A percentile compares a stretch with the other conserved stretches of the same genome.
phyloP scores from a whole-genome alignment of 2,113 vertebrate genomes.

The Butorides virescens region DNA sequence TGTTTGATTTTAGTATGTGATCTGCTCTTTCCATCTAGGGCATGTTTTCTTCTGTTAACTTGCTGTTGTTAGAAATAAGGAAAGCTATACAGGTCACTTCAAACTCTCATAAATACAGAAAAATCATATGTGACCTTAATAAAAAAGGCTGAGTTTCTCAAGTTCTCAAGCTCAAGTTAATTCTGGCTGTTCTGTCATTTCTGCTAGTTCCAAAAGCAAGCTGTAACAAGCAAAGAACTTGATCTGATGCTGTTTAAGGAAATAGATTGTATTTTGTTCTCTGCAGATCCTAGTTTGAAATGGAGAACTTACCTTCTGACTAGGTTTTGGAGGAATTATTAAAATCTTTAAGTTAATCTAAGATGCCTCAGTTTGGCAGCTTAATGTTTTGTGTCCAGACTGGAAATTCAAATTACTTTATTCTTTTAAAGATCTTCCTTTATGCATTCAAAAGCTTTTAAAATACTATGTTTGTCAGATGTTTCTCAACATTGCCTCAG shows the following conservation, averaged over 20 bases:
- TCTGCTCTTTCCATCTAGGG: background rate
- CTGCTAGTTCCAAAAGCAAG: background rate
- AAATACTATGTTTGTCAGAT: background rate
- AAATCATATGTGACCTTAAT: background rate
- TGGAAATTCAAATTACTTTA: background rate
- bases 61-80: background rate
- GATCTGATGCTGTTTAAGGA: background rate
- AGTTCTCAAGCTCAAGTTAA: background rate
- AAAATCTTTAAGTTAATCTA: background rate
- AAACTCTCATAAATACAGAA: background rate
- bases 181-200: background rate
- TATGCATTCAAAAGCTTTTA: background rate
- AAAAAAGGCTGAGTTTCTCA: background rate
- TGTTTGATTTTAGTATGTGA: background rate
- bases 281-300: background rate
- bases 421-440: background rate
- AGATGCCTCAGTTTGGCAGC: background rate
- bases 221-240: background rate
- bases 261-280: background rate
- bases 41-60: background rate
- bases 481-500: background rate
- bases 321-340: background rate
- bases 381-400: background rate
- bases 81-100: background rate
- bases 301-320: background rate